phyloP scores from a whole-genome alignment of 2,113 vertebrate species.

The Microtus montanus region DNA sequence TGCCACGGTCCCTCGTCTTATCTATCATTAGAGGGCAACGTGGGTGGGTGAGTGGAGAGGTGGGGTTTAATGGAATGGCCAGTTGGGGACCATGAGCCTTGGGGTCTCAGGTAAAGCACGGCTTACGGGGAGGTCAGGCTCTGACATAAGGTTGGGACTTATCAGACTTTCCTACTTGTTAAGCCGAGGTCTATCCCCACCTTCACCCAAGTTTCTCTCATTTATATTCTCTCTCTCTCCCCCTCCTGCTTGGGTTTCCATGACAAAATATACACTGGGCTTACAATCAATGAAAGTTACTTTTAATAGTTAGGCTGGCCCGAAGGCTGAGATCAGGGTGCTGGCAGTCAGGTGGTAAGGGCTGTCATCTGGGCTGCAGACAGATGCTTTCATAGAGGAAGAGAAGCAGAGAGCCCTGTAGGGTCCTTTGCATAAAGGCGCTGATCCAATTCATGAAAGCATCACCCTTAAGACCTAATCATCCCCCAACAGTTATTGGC shows the following conservation, averaged over 20 bases:
- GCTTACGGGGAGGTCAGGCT: not conserved
- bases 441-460: not conserved
- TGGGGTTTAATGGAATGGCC: not conserved
- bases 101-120: not conserved
- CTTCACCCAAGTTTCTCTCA: not conserved
- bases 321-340: not conserved
- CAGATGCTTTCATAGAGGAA: not conserved
- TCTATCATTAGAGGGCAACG: not conserved
- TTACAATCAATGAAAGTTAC: not conserved
- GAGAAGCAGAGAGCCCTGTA: not conserved
- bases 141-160: not conserved
- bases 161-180: not conserved
- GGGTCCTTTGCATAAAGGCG: not conserved
- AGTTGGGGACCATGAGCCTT: not conserved
- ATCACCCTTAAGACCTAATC: not conserved
- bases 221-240: too few relatives aligned
- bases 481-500: not conserved
- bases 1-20: not conserved
- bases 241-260: too few relatives aligned
- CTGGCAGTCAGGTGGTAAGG: not conserved
- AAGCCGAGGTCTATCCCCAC: not conserved
- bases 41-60: fast-evolving
- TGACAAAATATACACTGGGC: not conserved
- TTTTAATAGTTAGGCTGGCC: not conserved
- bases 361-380: not conserved